These are phyloP conservation scores for Distichodus sexfasciatus DNA, from an alignment of 2,797 vertebrate species.

Conservation along the genomic window DNA sequence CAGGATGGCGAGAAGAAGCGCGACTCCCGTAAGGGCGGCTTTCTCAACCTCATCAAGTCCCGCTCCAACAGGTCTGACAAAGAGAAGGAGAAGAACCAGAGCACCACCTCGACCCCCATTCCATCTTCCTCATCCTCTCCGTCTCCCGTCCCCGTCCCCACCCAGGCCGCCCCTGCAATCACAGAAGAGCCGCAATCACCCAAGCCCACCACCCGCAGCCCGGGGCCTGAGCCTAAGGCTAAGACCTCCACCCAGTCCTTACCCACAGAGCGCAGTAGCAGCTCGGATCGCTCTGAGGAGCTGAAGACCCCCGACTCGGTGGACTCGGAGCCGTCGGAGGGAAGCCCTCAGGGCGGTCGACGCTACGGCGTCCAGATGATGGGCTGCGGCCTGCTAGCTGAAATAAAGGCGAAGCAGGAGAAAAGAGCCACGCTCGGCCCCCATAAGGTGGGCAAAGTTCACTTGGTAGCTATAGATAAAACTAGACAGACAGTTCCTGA, in stretches of 20 bases:
- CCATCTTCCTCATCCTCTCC: background rate
- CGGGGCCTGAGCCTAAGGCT: constrained; percentile 74
- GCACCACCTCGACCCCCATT: constrained; percentile 14
- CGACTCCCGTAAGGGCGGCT: constrained; percentile 86
- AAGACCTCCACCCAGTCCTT: constrained; percentile 66
- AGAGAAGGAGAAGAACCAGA: constrained; percentile 69
- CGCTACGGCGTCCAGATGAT: constrained; percentile 90
- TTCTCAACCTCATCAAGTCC: constrained; percentile 93
- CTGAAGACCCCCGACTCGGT: constrained; percentile 83
- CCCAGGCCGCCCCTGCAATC: constrained; percentile 51
- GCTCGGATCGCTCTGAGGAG: constrained; percentile 82
- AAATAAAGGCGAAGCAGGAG: constrained; percentile 98
- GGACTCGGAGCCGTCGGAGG: constrained; percentile 80
- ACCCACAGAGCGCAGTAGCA: constrained; percentile 78
- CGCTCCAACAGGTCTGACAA: constrained; percentile 84
- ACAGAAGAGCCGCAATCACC: constrained; percentile 84
- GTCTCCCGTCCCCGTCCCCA: constrained; percentile 29
- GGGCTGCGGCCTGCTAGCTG: constrained; percentile 89
- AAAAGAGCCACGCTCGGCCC: constrained; percentile 76
- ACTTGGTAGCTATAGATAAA: too few relatives aligned
- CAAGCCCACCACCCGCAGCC: constrained; percentile 71
- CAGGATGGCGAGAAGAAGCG: constrained; percentile 88
- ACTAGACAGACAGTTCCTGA: too few relatives aligned
- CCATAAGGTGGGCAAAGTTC: constrained; percentile 78
- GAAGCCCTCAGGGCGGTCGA: constrained; percentile 86